Evolutionary conservation across 2,797 vertebrate genomes (phyloP).

Genomic region (Alosa sapidissima): DNA sequence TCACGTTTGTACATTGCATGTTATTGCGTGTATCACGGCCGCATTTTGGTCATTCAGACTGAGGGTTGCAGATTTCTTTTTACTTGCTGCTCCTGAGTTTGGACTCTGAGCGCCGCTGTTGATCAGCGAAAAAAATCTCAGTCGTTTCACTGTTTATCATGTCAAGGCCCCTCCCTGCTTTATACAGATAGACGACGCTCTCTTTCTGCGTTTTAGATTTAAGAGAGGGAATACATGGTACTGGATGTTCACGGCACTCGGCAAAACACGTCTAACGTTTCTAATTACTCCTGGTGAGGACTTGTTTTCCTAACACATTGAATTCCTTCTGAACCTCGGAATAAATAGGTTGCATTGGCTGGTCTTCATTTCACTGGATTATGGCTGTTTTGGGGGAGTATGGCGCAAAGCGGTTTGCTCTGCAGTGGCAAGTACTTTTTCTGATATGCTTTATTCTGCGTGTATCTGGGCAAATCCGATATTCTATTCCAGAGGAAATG

Average conservation of each 20-base stretch:
- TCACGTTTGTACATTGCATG: no score
- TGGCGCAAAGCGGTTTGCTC: not conserved
- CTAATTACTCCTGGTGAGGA: not conserved
- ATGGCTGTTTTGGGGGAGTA: not conserved
- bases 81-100: not conserved
- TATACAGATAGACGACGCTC: not conserved
- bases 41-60: not conserved
- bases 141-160: not conserved
- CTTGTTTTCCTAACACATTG: not conserved
- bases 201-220: not conserved
- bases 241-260: not conserved
- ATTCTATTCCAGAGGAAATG: conserved; percentile 61
- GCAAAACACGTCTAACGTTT: not conserved
- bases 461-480: conserved; percentile 49
- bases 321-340: not conserved
- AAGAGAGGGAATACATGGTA: not conserved
- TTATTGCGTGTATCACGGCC: not conserved
- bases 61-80: not conserved
- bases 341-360: not conserved
- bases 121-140: not conserved
- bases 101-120: conserved; percentile 2
- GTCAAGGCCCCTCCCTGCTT: conserved; percentile 1
- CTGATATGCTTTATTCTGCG: not conserved
- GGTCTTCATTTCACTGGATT: not conserved
- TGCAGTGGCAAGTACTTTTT: conserved; percentile 29